Evolutionary conservation across 2,888 invertebrate species (phyloP).

Genomic region (Cremastobaeus sp.): DNA sequence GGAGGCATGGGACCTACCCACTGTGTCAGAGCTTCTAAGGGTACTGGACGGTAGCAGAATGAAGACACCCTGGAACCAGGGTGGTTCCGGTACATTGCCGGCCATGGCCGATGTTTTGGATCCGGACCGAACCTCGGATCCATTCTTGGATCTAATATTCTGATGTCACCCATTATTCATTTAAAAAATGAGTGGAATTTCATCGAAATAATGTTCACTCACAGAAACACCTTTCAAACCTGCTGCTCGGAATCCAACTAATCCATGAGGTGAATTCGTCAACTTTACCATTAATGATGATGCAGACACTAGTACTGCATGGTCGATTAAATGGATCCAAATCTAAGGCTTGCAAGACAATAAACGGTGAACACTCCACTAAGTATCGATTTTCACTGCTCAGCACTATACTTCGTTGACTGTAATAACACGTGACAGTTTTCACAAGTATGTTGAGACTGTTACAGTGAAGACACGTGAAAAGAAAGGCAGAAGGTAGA

Average conservation of each 20-base stretch:
- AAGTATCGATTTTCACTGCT: not conserved
- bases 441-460: not conserved
- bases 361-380: slow-evolving; percentile 12
- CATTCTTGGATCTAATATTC: slow-evolving; percentile 80
- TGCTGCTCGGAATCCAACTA: no score
- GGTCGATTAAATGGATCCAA: no score
- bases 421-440: slow-evolving; percentile 14
- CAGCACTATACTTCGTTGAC: slow-evolving; percentile 12
- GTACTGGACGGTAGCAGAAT: slow-evolving; percentile 79
- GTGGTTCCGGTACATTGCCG: slow-evolving; percentile 81
- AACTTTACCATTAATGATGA: no score
- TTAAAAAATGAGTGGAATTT: not conserved
- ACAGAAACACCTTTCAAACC: no score
- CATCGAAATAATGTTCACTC: not conserved
- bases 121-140: slow-evolving; percentile 81
- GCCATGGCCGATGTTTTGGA: slow-evolving; percentile 82
- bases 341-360: no score
- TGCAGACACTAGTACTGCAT: no score
- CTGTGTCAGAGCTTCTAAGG: slow-evolving; percentile 78
- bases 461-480: slow-evolving; percentile 20
- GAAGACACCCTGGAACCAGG: slow-evolving; percentile 72
- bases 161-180: slow-evolving; percentile 80
- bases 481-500: slow-evolving; percentile 19
- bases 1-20: slow-evolving; percentile 79
- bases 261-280: no score